Conservation (phyloP, 2,113 vertebrate species). For the Hassar affinis region DNA sequence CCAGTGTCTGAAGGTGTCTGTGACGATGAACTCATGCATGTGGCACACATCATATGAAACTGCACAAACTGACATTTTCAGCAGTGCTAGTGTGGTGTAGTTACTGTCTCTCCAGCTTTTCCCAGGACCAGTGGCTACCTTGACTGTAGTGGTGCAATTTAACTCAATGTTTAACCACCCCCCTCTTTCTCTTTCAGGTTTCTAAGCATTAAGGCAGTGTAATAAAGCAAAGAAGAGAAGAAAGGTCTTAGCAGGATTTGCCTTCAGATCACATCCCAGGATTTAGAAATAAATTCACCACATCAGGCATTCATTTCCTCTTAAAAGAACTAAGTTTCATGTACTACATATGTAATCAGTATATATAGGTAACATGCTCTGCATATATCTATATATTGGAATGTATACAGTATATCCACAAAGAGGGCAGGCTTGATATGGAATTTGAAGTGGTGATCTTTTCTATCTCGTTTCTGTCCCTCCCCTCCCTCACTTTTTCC, state of each 20-base stretch:
- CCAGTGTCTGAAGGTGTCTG: neutral
- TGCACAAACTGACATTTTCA: too few relatives aligned
- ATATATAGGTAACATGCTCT: slow-evolving; percentile 74
- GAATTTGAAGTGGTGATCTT: slow-evolving; percentile 73
- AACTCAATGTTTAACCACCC: slow-evolving; percentile 25
- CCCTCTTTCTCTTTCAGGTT: slow-evolving; percentile 78
- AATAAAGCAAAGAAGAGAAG: slow-evolving; percentile 86
- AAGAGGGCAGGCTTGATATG: slow-evolving; percentile 64
- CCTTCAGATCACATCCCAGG: slow-evolving; percentile 80
- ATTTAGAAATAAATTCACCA: slow-evolving; percentile 88
- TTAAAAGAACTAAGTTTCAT: slow-evolving; percentile 71
- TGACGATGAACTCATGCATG: neutral
- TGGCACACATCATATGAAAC: too few relatives aligned
- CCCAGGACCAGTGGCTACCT: neutral
- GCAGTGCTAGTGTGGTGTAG: too few relatives aligned
- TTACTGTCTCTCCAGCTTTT: neutral
- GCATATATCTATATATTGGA: slow-evolving; percentile 78
- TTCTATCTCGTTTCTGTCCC: slow-evolving; percentile 62
- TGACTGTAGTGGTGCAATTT: slow-evolving; percentile 31
- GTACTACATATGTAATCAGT: slow-evolving; percentile 77
- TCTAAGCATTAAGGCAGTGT: slow-evolving; percentile 83
- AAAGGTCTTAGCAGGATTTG: slow-evolving; percentile 84
- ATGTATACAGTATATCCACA: slow-evolving; percentile 78
- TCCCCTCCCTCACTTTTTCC: slow-evolving; percentile 75
- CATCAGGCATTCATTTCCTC: slow-evolving; percentile 73